Evolutionary conservation across 2,797 vertebrate genomes (phyloP).

Genomic region (Mionectes olivaceus): DNA sequence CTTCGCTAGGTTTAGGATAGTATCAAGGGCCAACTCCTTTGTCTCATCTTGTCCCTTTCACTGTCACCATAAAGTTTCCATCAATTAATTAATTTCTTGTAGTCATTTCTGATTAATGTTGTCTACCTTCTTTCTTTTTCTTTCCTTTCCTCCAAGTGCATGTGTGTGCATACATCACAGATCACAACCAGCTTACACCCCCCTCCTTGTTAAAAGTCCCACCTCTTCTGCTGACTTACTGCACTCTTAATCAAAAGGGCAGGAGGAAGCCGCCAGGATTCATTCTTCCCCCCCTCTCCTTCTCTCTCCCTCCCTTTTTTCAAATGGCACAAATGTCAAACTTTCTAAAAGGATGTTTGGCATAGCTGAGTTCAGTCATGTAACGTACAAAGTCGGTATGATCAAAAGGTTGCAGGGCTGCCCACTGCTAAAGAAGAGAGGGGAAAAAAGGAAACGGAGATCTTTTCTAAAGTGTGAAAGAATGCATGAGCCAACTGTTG

Average conservation of each 20-base stretch:
- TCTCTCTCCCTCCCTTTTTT: constrained; percentile 64
- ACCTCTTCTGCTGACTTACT: constrained; percentile 80
- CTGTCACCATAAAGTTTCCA: constrained; percentile 41
- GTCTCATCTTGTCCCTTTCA: constrained; percentile 58
- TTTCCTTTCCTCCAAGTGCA: background rate
- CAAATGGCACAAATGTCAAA: constrained; percentile 81
- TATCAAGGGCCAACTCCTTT: constrained; percentile 15
- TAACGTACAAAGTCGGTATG: constrained; percentile 77
- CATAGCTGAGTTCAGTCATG: constrained; percentile 80
- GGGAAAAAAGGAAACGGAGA: constrained; percentile 69
- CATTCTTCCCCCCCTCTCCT: constrained; percentile 73
- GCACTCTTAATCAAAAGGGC: constrained; percentile 82
- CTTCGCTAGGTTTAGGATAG: constrained; percentile 1
- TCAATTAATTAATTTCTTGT: constrained; percentile 62
- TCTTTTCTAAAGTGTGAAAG: constrained; percentile 77
- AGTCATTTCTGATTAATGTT: constrained; percentile 69
- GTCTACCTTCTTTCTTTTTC: constrained; percentile 60
- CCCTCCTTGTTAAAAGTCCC: constrained; percentile 57
- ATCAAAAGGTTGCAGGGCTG: constrained; percentile 82
- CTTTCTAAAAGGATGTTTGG: constrained; percentile 82
- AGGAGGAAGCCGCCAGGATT: constrained; percentile 78
- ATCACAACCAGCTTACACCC: background rate
- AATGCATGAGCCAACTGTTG: constrained; percentile 64
- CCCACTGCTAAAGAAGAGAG: constrained; percentile 79
- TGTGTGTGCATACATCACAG: background rate